A percentile compares a stretch with the other conserved stretches of the same genome.
Evolutionary conservation across 2,888 invertebrate genomes (phyloP).

Genomic region (Drosophila fungiperda): DNA sequence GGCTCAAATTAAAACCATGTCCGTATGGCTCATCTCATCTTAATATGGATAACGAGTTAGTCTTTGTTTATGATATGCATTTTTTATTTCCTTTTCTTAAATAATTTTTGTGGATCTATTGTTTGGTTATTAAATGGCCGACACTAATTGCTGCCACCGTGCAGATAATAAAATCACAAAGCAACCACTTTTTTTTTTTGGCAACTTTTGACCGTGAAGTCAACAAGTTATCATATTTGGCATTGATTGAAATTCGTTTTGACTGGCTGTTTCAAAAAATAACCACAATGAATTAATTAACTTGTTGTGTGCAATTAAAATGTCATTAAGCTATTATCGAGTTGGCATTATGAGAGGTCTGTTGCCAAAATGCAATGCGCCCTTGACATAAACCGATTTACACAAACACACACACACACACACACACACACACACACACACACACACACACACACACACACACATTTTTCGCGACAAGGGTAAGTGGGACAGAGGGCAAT

Average conservation of each 20-base stretch:
- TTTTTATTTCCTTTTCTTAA: constrained; percentile 3
- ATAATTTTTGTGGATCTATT: constrained; percentile 52
- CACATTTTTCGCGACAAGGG: background rate
- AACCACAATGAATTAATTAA: constrained; percentile 73
- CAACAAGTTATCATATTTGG: constrained; percentile 64
- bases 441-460: background rate
- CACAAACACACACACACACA: background rate
- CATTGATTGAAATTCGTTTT: constrained; percentile 73
- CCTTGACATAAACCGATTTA: constrained; percentile 63
- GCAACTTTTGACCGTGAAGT: constrained; percentile 41
- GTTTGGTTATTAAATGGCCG: constrained; percentile 61
- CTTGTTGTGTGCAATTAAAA: constrained; percentile 78
- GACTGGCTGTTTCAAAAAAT: constrained; percentile 54
- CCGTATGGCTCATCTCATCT: constrained; percentile 7
- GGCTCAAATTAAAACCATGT: background rate
- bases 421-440: background rate
- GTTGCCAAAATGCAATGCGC: constrained; percentile 65
- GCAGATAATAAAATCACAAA: constrained; percentile 38
- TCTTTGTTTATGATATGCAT: constrained; percentile 47
- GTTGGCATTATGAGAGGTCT: constrained; percentile 65
- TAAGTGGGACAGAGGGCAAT: constrained; percentile 29
- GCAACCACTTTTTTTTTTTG: constrained; percentile 26
- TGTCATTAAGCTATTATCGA: constrained; percentile 77
- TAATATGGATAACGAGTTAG: constrained; percentile 1
- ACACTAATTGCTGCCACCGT: constrained; percentile 79